These are phyloP conservation scores for Lycopodina hypogea DNA, from an alignment of 37 sponge, comb jelly and placozoan species.

Conservation along the genomic window DNA sequence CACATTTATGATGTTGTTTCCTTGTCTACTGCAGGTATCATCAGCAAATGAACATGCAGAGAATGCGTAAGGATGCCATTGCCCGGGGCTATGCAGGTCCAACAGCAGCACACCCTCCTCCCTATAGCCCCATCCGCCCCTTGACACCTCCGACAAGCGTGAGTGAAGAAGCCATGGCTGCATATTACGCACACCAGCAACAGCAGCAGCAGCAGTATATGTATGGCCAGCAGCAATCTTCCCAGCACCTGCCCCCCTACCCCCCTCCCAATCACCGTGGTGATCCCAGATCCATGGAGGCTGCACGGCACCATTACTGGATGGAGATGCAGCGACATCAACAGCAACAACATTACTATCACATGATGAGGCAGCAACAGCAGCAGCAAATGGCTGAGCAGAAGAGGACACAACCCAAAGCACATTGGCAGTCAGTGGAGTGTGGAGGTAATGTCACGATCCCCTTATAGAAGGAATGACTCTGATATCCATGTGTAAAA, in stretches of 20 bases:
- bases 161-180: neutral
- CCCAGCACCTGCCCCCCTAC: neutral
- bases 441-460: neutral
- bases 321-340: slow-evolving; percentile 10
- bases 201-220: slow-evolving; percentile 27
- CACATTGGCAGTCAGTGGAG: no score
- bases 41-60: slow-evolving; percentile 15
- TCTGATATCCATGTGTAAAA: no score
- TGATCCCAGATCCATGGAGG: neutral
- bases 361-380: neutral
- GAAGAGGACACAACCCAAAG: neutral
- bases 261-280: neutral
- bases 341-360: neutral
- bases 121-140: neutral
- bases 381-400: slow-evolving; percentile 15
- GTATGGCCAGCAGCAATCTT: neutral
- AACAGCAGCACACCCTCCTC: neutral
- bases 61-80: neutral
- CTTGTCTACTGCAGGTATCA: slow-evolving; percentile 8
- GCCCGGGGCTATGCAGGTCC: slow-evolving; percentile 12
- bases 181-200: slow-evolving; percentile 17
- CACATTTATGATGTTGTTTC: no score
- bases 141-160: neutral
- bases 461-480: no score
- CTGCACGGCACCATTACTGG: slow-evolving; percentile 10